Evolutionary conservation across 2,888 invertebrate species (phyloP).

Genomic region (Schrankia costaestrigalis): DNA sequence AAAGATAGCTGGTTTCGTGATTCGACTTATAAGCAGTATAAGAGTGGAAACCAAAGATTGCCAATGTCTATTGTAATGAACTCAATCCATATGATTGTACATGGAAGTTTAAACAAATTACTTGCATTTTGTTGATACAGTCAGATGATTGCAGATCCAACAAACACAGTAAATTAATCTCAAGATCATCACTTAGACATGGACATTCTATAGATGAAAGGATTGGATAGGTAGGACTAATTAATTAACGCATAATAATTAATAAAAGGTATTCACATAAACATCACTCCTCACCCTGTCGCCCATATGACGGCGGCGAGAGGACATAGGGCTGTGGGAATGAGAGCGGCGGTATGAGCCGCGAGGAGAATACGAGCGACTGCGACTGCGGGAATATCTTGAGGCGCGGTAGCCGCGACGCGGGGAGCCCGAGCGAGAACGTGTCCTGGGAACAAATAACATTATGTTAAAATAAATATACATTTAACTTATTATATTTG

Average conservation of each 20-base stretch:
- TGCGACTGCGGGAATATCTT: conserved; percentile 84
- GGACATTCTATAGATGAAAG: conserved; percentile 2
- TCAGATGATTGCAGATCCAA: too few relatives aligned
- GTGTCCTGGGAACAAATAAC: conserved; percentile 45
- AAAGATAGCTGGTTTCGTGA: too few relatives aligned
- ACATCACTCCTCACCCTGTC: conserved; percentile 81
- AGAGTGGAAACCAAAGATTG: too few relatives aligned
- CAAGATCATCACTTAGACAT: conserved; percentile 11
- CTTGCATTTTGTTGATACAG: too few relatives aligned
- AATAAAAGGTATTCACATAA: conserved; percentile 39
- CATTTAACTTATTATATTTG: neutral
- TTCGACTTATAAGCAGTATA: too few relatives aligned
- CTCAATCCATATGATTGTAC: too few relatives aligned
- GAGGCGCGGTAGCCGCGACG: conserved; percentile 70
- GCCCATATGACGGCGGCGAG: conserved; percentile 87
- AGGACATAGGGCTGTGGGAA: conserved; percentile 91
- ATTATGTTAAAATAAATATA: neutral
- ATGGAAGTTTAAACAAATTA: too few relatives aligned
- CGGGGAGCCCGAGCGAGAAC: conserved; percentile 83
- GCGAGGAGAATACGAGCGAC: conserved; percentile 82
- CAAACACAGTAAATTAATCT: too few relatives aligned
- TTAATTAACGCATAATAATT: conserved; percentile 11
- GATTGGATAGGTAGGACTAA: conserved; percentile 1
- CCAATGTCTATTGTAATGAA: too few relatives aligned
- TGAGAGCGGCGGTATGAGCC: conserved; percentile 83